phyloP scores from a whole-genome alignment of 1,140 invertebrate species.

The Drosophila tani region DNA sequence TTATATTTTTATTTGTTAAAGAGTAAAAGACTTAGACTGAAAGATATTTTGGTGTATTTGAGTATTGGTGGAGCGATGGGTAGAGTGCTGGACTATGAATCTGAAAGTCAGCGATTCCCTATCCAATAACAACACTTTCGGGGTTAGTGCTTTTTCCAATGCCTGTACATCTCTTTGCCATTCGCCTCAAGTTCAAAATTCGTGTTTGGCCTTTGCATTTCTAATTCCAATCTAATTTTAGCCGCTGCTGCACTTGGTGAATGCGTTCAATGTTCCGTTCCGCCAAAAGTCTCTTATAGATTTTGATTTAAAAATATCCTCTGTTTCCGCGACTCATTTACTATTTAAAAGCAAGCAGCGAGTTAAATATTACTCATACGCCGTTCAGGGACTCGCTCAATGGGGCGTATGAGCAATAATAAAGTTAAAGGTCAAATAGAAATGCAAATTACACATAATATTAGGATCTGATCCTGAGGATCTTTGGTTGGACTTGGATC shows the following conservation, averaged over 20 bases:
- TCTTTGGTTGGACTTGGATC: not conserved
- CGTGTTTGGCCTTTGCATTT: conserved; percentile 73
- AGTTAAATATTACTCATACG: conserved; percentile 50
- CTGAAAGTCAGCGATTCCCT: too few relatives aligned
- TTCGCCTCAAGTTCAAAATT: conserved; percentile 76
- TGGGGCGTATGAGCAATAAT: conserved; percentile 30
- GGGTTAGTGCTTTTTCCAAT: not conserved
- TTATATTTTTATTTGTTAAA: not conserved
- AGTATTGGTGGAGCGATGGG: too few relatives aligned
- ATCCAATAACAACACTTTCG: too few relatives aligned
- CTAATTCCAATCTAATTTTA: conserved; percentile 49
- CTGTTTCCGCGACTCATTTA: conserved; percentile 52
- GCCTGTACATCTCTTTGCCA: not conserved
- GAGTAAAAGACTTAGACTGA: too few relatives aligned
- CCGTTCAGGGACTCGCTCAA: conserved; percentile 15
- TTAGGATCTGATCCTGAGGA: not conserved
- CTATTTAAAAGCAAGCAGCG: not conserved
- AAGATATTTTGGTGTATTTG: too few relatives aligned
- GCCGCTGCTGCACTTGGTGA: conserved; percentile 49
- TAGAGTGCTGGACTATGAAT: too few relatives aligned
- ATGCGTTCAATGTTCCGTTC: conserved; percentile 67
- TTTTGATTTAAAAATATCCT: conserved; percentile 59
- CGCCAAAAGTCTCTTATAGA: conserved; percentile 23
- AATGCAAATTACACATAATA: conserved; percentile 19
- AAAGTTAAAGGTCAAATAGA: conserved; percentile 25